These are phyloP conservation scores for Tricholaema leucomelas DNA, from an alignment of 2,113 vertebrate species.

Conservation along the genomic window DNA sequence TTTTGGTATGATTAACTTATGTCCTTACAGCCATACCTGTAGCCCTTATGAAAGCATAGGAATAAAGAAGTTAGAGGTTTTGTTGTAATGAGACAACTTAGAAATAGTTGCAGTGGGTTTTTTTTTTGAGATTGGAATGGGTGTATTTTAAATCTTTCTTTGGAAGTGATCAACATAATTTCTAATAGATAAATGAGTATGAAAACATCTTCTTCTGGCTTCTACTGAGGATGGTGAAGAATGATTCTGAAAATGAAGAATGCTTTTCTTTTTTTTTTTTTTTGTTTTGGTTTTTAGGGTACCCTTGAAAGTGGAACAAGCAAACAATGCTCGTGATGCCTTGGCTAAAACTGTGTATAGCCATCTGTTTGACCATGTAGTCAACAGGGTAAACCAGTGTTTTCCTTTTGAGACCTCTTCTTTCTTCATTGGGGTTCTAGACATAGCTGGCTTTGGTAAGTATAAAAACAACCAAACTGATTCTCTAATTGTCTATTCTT, in stretches of 20 bases:
- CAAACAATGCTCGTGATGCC: slow-evolving; percentile 94
- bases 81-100: not conserved
- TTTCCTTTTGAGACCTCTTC: slow-evolving; percentile 93
- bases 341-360: slow-evolving; percentile 96
- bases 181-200: not conserved
- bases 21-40: not conserved
- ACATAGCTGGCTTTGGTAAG: slow-evolving; percentile 97
- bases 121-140: not conserved
- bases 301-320: slow-evolving; percentile 96
- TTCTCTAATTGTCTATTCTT: not conserved
- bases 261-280: not conserved
- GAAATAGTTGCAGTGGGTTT: not conserved
- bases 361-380: slow-evolving; percentile 96
- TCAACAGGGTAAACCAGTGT: slow-evolving; percentile 95
- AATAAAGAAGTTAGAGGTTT: not conserved
- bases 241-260: not conserved
- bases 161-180: not conserved
- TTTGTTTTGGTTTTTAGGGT: slow-evolving; percentile 78
- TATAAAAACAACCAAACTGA: not conserved
- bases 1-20: not conserved
- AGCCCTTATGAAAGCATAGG: not conserved
- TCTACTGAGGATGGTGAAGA: not conserved
- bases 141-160: not conserved
- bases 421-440: slow-evolving; percentile 96
- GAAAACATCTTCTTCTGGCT: not conserved